Conservation (phyloP, 2,888 invertebrate species). For the Argyresthia goedartella region DNA sequence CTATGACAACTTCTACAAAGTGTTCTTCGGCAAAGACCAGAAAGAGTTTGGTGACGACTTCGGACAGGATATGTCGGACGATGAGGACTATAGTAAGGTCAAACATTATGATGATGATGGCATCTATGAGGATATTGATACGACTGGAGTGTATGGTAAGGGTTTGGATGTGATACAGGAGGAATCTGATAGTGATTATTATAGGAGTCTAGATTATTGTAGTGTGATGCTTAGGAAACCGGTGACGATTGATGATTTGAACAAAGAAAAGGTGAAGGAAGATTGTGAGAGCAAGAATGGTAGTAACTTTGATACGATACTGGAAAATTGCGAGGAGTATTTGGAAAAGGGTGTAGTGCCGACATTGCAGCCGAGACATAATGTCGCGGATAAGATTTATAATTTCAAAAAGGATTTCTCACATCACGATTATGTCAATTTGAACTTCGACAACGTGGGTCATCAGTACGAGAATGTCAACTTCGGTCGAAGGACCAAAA, state of each 20-base stretch:
- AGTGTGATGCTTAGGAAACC: conserved; percentile 20
- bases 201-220: conserved; percentile 54
- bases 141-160: conserved; percentile 17
- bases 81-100: conserved; percentile 10
- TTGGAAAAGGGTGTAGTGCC: conserved; percentile 21
- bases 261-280: conserved; percentile 16
- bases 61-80: conserved; percentile 13
- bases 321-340: conserved; percentile 34
- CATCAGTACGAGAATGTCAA: conserved; percentile 20
- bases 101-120: conserved; percentile 18
- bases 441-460: conserved; percentile 26
- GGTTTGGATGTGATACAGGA: conserved; percentile 55
- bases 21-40: conserved; percentile 43
- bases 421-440: conserved; percentile 49
- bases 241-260: conserved; percentile 17
- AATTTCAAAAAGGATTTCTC: conserved; percentile 59
- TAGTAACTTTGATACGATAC: conserved; percentile 28
- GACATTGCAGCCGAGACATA: conserved; percentile 39
- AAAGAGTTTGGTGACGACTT: conserved; percentile 39
- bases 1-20: conserved; percentile 61
- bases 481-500: conserved; percentile 35
- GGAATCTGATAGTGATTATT: conserved; percentile 62
- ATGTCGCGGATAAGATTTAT: conserved; percentile 45
- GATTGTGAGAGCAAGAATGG: conserved; percentile 13
- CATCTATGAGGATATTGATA: conserved; percentile 17